These are phyloP conservation scores for Gymnosoma rotundatum DNA, from an alignment of 2,888 invertebrate genomes.

Conservation along the genomic window DNA sequence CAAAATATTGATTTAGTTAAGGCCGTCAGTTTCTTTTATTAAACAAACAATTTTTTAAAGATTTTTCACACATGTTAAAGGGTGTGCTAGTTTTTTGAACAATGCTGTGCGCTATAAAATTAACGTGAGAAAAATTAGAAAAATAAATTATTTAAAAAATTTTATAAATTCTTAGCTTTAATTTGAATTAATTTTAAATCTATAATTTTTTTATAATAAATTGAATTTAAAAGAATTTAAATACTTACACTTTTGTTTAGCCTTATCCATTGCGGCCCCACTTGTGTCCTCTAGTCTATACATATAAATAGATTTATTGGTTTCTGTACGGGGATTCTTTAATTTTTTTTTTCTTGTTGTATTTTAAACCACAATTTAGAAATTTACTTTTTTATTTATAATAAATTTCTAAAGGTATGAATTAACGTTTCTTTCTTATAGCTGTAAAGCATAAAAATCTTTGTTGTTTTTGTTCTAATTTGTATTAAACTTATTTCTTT, in stretches of 20 bases:
- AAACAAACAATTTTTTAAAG: no score
- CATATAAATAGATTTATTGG: constrained; percentile 75
- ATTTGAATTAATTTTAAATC: no score
- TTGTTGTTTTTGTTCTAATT: constrained; percentile 11
- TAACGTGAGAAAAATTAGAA: no score
- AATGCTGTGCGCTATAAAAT: no score
- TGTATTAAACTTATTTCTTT: constrained; percentile 27
- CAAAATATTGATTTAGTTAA: no score
- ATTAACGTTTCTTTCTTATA: neutral
- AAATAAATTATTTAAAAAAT: no score
- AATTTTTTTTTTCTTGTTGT: constrained; percentile 7
- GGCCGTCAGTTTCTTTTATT: no score
- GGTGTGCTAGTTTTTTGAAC: no score
- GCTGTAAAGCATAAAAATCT: constrained; percentile 2
- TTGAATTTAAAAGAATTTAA: neutral
- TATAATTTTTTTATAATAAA: neutral
- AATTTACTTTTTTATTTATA: constrained; percentile 27
- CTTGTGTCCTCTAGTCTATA: constrained; percentile 81
- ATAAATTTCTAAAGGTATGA: constrained; percentile 13
- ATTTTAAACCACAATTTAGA: constrained; percentile 42
- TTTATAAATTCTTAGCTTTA: no score
- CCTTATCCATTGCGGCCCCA: constrained; percentile 81
- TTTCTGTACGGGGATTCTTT: constrained; percentile 43
- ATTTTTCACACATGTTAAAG: no score
- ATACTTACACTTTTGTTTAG: constrained; percentile 81